A percentile compares a stretch with the other conserved stretches of the same genome.
These are phyloP conservation scores for Microcebus ravelobensis DNA, from an alignment of 2,113 vertebrate genomes.

Conservation along the genomic window DNA sequence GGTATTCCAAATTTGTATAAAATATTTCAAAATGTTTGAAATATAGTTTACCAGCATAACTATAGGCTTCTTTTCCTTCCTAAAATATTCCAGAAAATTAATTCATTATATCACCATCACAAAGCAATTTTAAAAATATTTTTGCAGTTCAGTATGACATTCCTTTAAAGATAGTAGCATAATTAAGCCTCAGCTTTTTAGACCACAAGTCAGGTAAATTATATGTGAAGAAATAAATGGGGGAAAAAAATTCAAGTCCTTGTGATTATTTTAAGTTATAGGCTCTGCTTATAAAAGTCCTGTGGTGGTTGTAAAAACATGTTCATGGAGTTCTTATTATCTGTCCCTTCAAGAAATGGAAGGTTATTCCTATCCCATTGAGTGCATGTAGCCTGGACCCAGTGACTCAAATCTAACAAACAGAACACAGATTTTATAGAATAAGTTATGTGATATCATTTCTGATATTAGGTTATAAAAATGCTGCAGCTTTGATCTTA, in stretches of 20 bases:
- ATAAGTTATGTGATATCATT: not conserved
- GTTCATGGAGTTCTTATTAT: not conserved
- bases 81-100: not conserved
- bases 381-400: no score
- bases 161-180: not conserved
- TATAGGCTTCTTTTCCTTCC: constrained; percentile 41
- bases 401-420: not conserved
- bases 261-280: not conserved
- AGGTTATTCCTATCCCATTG: not conserved
- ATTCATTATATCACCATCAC: not conserved
- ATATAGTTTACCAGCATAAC: not conserved
- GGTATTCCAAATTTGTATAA: constrained; percentile 19
- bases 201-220: not conserved
- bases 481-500: not conserved
- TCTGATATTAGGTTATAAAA: not conserved
- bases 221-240: not conserved
- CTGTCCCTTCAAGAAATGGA: not conserved
- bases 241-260: not conserved
- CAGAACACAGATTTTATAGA: not conserved
- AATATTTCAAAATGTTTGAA: constrained; percentile 37
- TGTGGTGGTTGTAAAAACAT: not conserved
- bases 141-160: not conserved
- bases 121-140: not conserved
- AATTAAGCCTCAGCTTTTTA: constrained; percentile 5
- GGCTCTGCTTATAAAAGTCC: not conserved